Conservation (phyloP, 2,797 vertebrate genomes). For the Bradypodion ventrale region DNA sequence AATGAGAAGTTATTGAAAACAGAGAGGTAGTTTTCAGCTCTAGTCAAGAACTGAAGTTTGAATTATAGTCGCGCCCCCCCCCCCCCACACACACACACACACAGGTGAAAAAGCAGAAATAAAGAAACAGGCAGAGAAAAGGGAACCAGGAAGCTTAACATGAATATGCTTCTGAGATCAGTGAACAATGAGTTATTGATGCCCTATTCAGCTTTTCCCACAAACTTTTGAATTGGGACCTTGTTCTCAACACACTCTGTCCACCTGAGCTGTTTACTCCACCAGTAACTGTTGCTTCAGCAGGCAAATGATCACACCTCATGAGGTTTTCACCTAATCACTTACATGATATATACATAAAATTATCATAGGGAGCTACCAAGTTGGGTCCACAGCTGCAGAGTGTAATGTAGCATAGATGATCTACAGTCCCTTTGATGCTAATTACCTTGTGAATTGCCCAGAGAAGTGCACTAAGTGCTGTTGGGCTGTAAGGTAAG, state of each 20-base stretch:
- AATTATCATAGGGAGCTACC: background rate
- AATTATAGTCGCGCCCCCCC: no score
- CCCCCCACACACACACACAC: no score
- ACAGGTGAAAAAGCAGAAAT: background rate
- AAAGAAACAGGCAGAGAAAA: background rate
- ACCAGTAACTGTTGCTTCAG: no score
- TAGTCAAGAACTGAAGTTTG: background rate
- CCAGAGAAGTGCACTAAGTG: no score
- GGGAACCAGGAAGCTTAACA: background rate
- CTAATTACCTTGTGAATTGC: no score
- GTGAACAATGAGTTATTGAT: conserved; percentile 4
- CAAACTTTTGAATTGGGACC: background rate
- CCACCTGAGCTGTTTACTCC: background rate
- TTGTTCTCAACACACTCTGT: background rate
- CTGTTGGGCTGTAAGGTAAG: no score
- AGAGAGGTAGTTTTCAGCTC: background rate
- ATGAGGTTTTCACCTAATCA: background rate
- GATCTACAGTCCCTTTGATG: no score
- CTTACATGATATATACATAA: background rate
- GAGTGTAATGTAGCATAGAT: no score
- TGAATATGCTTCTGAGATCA: background rate
- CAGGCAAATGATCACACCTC: background rate
- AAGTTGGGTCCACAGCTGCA: no score
- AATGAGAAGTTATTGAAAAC: background rate
- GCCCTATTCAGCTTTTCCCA: background rate